Evolutionary conservation across 23 tunicate species (phyloP).

Genomic region (Trididemnum miniatum): DNA sequence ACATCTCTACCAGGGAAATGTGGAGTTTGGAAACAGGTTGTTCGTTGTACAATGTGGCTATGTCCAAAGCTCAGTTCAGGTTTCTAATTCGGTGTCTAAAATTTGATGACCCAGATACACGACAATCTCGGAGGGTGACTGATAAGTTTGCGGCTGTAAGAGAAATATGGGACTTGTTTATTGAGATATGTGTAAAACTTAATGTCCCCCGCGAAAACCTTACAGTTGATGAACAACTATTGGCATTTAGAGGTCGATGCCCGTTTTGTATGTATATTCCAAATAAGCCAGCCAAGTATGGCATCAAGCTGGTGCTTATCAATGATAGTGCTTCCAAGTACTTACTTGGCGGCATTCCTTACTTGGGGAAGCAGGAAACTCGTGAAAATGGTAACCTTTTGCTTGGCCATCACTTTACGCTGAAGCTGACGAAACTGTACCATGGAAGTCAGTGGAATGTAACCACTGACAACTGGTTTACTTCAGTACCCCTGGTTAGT

Average conservation of each 20-base stretch:
- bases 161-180: conserved; percentile 16
- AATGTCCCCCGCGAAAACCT: conserved; percentile 11
- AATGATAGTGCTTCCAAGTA: background rate
- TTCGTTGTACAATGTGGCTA: no score
- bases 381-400: no score
- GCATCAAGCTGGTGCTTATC: background rate
- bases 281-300: conserved; percentile 9
- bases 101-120: conserved; percentile 26
- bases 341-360: no score
- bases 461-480: conserved; percentile 18
- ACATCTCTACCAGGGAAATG: no score
- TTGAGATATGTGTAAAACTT: conserved; percentile 19
- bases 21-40: no score
- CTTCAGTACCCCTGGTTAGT: conserved; percentile 28
- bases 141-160: conserved; percentile 27
- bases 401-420: no score
- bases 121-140: background rate
- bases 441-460: conserved; percentile 14
- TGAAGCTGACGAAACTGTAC: background rate
- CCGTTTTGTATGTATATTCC: background rate
- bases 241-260: conserved; percentile 5
- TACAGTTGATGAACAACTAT: conserved; percentile 16
- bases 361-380: conserved; percentile 7
- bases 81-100: conserved; percentile 13
- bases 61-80: no score